Evolutionary conservation across 2,888 invertebrate species (phyloP).

Genomic region (Phrixothrix hirtus): DNA sequence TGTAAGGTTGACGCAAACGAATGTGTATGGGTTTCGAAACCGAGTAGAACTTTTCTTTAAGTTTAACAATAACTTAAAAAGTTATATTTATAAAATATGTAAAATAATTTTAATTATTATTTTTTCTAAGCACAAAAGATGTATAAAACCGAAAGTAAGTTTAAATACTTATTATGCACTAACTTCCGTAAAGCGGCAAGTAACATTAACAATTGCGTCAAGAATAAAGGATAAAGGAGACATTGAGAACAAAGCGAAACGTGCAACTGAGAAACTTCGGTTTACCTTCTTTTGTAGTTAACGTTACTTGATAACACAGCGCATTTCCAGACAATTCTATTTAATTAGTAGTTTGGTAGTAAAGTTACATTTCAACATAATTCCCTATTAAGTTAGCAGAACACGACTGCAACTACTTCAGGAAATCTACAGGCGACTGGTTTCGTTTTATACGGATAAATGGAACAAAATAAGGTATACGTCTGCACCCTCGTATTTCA

Average conservation of each 20-base stretch:
- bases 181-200: background rate
- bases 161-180: background rate
- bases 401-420: constrained; percentile 20
- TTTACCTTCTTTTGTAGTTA: constrained; percentile 19
- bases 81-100: no score
- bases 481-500: constrained; percentile 44
- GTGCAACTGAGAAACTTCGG: constrained; percentile 9
- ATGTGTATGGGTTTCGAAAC: no score
- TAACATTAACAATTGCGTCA: constrained; percentile 6
- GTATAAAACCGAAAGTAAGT: background rate
- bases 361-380: constrained; percentile 18
- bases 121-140: no score
- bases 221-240: constrained; percentile 8
- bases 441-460: constrained; percentile 32
- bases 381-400: constrained; percentile 21
- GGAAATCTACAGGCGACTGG: constrained; percentile 24
- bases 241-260: constrained; percentile 16
- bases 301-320: constrained; percentile 17
- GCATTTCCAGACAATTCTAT: constrained; percentile 23
- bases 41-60: no score
- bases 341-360: constrained; percentile 29
- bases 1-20: no score
- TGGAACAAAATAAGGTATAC: constrained; percentile 40
- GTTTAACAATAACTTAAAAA: no score
- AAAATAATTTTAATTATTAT: no score